Conservation (phyloP, 2,113 vertebrate species). For the Barnardius zonarius region DNA sequence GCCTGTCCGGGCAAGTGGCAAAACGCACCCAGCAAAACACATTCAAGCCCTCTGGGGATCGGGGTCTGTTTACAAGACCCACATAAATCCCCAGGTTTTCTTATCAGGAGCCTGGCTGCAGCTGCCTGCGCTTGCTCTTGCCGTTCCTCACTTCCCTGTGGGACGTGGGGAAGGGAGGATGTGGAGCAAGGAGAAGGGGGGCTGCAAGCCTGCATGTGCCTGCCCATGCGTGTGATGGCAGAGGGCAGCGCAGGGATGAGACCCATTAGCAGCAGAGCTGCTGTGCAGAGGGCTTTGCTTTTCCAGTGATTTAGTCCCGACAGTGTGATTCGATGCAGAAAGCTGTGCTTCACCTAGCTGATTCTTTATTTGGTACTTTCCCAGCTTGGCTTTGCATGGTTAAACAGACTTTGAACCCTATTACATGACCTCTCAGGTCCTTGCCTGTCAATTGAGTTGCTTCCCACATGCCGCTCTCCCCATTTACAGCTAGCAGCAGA, state of each 20-base stretch:
- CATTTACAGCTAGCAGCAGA: slow-evolving; percentile 28
- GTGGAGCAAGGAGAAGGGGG: rapidly evolving
- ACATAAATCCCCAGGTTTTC: neutral
- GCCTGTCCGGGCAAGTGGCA: neutral
- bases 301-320: neutral
- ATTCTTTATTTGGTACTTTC: slow-evolving; percentile 1
- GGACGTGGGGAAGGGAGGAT: neutral
- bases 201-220: rapidly evolving
- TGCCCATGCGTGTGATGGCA: neutral
- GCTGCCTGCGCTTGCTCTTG: neutral
- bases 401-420: slow-evolving; percentile 50
- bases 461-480: slow-evolving; percentile 15
- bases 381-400: neutral
- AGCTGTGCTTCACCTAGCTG: neutral
- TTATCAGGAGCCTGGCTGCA: neutral
- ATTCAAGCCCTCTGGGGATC: rapidly evolving
- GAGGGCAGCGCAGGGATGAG: neutral
- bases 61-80: neutral
- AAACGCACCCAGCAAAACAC: rapidly evolving
- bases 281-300: neutral
- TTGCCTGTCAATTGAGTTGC: slow-evolving; percentile 18
- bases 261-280: rapidly evolving
- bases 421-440: neutral
- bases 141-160: rapidly evolving
- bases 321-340: neutral